phyloP scores from a whole-genome alignment of 2,797 vertebrate genomes.

The Rhodeus uyekii region DNA sequence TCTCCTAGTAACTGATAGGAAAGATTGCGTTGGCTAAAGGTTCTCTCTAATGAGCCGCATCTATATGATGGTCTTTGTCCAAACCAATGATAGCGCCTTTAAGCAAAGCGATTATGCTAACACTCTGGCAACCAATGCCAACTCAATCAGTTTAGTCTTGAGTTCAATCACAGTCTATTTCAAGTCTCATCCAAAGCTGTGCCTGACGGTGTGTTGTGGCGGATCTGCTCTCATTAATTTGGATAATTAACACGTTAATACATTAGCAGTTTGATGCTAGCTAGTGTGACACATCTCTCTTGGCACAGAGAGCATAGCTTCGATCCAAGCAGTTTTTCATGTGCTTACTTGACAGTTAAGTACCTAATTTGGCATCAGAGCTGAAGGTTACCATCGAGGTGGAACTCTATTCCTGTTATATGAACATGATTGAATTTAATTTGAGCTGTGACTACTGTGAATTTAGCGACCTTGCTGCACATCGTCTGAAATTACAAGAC shows the following conservation, averaged over 20 bases:
- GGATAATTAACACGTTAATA: constrained; percentile 60
- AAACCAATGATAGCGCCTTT: constrained; percentile 21
- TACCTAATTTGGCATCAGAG: constrained; percentile 61
- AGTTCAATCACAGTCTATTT: constrained; percentile 21
- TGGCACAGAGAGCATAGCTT: constrained; percentile 47
- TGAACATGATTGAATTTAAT: constrained; percentile 62
- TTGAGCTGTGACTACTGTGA: constrained; percentile 49
- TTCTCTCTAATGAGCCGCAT: constrained; percentile 67
- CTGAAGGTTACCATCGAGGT: constrained; percentile 59
- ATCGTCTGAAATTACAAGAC: constrained; percentile 30
- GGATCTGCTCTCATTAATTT: constrained; percentile 53
- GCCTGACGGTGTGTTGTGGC: constrained; percentile 29
- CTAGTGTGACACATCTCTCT: constrained; percentile 46
- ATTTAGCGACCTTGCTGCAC: constrained; percentile 55
- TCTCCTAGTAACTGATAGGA: constrained; percentile 69
- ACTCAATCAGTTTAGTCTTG: constrained; percentile 28
- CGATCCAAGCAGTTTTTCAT: constrained; percentile 53
- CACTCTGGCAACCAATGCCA: constrained; percentile 4
- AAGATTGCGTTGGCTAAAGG: constrained; percentile 58
- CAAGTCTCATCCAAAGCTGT: constrained; percentile 34
- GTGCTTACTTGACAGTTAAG: constrained; percentile 64
- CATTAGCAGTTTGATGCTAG: constrained; percentile 51
- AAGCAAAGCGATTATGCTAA: constrained; percentile 23
- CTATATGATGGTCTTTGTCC: constrained; percentile 18
- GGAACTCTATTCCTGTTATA: constrained; percentile 60